Conservation (phyloP, 2,113 vertebrate species). For the Acinonyx jubatus region DNA sequence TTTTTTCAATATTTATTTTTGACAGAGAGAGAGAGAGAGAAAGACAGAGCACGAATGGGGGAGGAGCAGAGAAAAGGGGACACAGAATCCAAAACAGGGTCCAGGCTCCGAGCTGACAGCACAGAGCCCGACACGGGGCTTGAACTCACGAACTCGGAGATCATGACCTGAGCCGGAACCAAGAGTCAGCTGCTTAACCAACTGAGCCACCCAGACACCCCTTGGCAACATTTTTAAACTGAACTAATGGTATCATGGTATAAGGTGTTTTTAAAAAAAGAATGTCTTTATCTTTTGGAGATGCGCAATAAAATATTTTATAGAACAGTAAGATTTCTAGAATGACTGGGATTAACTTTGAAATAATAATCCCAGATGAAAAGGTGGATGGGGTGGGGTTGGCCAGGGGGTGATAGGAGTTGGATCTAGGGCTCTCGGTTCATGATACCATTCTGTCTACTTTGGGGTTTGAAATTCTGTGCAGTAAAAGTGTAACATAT, state of each 20-base stretch:
- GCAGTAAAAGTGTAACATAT: background rate
- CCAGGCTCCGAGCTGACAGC: too few species aligned
- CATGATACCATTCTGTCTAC: background rate
- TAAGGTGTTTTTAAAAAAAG: background rate
- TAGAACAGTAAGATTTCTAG: background rate
- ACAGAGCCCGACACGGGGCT: too few species aligned
- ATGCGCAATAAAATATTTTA: slow-evolving; percentile 4
- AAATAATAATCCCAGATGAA: background rate
- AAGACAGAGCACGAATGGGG: too few species aligned
- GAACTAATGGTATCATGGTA: background rate
- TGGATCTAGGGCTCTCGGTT: background rate
- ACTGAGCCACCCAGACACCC: too few species aligned
- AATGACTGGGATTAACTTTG: background rate
- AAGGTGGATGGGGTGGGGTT: background rate
- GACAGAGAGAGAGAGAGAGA: too few species aligned
- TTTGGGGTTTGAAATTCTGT: background rate
- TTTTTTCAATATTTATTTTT: too few species aligned
- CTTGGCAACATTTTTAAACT: background rate
- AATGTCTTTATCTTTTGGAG: background rate
- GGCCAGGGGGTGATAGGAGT: too few species aligned
- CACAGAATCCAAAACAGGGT: too few species aligned
- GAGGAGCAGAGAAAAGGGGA: too few species aligned
- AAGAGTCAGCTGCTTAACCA: too few species aligned
- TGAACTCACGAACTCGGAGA: too few species aligned
- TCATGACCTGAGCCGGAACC: too few species aligned